Conservation (phyloP, 2,797 vertebrate species). For the Clarias laeviceps region DNA sequence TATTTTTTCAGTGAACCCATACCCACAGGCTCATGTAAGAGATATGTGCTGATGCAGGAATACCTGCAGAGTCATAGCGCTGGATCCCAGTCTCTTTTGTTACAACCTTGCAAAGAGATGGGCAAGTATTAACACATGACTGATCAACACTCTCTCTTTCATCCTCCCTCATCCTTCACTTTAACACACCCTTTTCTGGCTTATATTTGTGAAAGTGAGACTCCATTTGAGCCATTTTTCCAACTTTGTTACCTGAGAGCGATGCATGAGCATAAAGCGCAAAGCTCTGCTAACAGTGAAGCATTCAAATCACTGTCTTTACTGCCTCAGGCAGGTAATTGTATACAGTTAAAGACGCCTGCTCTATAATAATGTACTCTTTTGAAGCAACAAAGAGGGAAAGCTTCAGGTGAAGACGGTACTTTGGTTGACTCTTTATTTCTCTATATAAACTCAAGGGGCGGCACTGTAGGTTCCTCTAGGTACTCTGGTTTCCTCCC, state of each 20-base stretch:
- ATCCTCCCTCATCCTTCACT: constrained; percentile 34
- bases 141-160: constrained; percentile 44
- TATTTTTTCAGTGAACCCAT: not conserved
- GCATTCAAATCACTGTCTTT: constrained; percentile 73
- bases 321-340: constrained; percentile 71
- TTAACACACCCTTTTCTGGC: constrained; percentile 21
- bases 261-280: constrained; percentile 42
- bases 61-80: constrained; percentile 1
- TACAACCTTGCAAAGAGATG: constrained; percentile 62
- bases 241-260: not conserved
- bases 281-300: constrained; percentile 62
- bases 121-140: constrained; percentile 70
- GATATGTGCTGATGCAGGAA: constrained; percentile 12
- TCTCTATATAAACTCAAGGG: constrained; percentile 5
- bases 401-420: constrained; percentile 22
- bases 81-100: constrained; percentile 62
- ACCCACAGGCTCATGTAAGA: not conserved
- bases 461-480: too few species aligned
- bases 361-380: constrained; percentile 75
- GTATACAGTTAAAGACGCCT: constrained; percentile 68
- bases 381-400: constrained; percentile 59
- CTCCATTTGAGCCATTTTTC: constrained; percentile 17
- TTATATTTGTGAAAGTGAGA: not conserved
- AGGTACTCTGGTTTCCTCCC: too few species aligned
- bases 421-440: constrained; percentile 7